These are phyloP conservation scores for Drosophila kurseongensis DNA, from an alignment of 1,140 invertebrate species.

Conservation along the genomic window DNA sequence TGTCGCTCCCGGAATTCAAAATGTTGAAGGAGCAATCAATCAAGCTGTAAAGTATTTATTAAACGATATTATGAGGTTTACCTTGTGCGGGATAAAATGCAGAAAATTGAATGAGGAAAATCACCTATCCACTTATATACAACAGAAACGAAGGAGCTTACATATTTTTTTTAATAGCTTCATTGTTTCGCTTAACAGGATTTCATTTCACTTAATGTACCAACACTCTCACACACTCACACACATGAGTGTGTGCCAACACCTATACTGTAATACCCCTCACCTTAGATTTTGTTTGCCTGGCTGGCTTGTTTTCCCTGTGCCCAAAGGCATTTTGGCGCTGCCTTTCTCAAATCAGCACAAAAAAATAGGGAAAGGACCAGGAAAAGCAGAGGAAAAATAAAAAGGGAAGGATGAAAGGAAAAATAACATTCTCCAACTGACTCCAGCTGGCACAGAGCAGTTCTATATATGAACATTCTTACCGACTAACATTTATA, in stretches of 20 bases:
- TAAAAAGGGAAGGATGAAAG: constrained; percentile 36
- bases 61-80: constrained; percentile 80
- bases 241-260: constrained; percentile 37
- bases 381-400: constrained; percentile 16
- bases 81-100: constrained; percentile 37
- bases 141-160: constrained; percentile 10
- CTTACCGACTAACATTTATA: constrained; percentile 14
- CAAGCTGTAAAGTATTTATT: constrained; percentile 82
- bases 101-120: constrained; percentile 18
- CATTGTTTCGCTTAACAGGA: constrained; percentile 80
- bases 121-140: constrained; percentile 1
- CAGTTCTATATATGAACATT: constrained; percentile 27
- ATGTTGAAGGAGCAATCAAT: constrained; percentile 63
- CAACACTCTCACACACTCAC: constrained; percentile 48
- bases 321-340: constrained; percentile 70
- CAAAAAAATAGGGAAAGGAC: constrained; percentile 22
- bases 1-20: constrained; percentile 52
- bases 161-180: constrained; percentile 77
- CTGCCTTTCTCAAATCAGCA: constrained; percentile 58
- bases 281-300: constrained; percentile 59
- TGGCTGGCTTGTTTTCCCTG: constrained; percentile 60
- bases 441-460: constrained; percentile 35
- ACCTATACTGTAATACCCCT: background rate
- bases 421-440: constrained; percentile 50
- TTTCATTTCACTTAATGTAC: constrained; percentile 79